These are phyloP conservation scores for Mamestra configurata DNA, from an alignment of 1,140 invertebrate genomes.

Conservation along the genomic window DNA sequence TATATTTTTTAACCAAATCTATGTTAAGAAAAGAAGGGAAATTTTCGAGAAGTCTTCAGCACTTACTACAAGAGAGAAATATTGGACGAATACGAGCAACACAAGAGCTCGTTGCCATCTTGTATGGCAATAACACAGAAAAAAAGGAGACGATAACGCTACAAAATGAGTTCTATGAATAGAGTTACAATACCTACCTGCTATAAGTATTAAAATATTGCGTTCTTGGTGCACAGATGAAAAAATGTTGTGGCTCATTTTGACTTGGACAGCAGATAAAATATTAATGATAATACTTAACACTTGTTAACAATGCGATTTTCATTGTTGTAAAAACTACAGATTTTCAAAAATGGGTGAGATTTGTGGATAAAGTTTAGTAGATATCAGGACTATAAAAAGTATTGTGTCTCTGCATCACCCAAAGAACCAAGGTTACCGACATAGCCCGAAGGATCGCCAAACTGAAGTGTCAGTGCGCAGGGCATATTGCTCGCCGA, in stretches of 20 bases:
- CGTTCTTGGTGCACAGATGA: background rate
- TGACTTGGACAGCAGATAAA: background rate
- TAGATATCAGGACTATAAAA: no score
- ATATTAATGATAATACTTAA: no score
- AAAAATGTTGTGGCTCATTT: background rate
- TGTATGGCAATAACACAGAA: background rate
- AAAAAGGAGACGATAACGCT: background rate
- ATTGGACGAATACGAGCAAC: constrained; percentile 6
- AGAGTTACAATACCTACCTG: background rate
- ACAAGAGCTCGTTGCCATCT: background rate
- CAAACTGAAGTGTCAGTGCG: no score
- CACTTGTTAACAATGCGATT: no score
- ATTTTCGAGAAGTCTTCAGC: background rate
- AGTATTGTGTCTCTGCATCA: no score
- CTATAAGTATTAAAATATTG: background rate
- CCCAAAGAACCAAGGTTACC: no score
- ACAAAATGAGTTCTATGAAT: background rate
- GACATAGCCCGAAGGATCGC: no score
- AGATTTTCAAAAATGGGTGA: no score
- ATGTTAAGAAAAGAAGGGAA: background rate
- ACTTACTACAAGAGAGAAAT: background rate
- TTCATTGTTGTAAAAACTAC: no score
- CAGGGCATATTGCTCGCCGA: no score
- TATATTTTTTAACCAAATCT: background rate
- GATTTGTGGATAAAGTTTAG: no score